Base-by-base conservation (phyloP, 2,888 invertebrate species). In the Dicranocentrus wangi region DNA sequence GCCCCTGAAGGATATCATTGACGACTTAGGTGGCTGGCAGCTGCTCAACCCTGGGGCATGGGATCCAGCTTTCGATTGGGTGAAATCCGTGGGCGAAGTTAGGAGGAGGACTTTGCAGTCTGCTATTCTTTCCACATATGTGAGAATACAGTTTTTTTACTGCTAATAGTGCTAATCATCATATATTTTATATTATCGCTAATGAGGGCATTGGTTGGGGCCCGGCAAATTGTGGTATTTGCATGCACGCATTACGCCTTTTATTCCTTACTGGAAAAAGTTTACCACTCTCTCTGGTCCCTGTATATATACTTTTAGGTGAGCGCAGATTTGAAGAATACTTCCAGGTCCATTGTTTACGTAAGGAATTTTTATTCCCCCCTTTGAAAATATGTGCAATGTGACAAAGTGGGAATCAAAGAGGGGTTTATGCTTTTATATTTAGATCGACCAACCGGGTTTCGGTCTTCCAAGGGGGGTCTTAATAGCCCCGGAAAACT, bases 261-360 rank as follows among this genome's bases (percentile, higher is more conserved):
- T n/a, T n/a, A n/a, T n/a, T n/a, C n/a, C n/a, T n/a, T n/a, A n/a
- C n/a, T n/a, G n/a, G n/a, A n/a, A n/a, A n/a, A n/a, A n/a, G n/a
- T n/a, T n/a, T n/a, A n/a, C n/a, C n/a, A n/a, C n/a, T n/a, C n/a
- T n/a, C n/a, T n/a, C n/a, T n/a, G n/a, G n/a, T n/a, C n/a, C n/a
- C n/a, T n/a, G n/a, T n/a, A n/a, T n/a, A n/a, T n/a, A n/a, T n/a
- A n/a, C n/a, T n/a, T n/a, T n/a, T n/a, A n/a, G n/a, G n/a, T n/a
- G n/a, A 75, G 72, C 19, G 78, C 83, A 13, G 85, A 85, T 51
- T 60, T 83, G 21, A 83, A 84, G 55, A 83, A 83, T 39, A 83
- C 86, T 0, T 53, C 68, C 10, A 42, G 23, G 28, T 72, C 72
- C 28, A 61, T 73, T 2, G 60, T 85, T 69, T 85, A 83, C 58